A percentile compares a stretch with the other conserved stretches of the same genome.
Conservation (phyloP, 53 echinoderm and acorn worm genomes). For the Patiria pectinifera region DNA sequence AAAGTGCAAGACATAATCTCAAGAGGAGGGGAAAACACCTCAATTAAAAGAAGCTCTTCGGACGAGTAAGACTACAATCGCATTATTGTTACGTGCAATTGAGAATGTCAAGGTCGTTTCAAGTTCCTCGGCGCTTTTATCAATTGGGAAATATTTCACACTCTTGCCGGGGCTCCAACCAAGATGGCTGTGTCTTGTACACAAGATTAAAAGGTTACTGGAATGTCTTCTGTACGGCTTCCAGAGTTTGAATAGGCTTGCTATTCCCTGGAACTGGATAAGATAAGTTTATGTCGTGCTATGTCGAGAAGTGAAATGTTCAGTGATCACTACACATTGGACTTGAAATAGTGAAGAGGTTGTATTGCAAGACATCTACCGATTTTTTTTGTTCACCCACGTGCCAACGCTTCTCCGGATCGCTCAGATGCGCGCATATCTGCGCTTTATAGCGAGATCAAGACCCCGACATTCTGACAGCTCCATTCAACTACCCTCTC, state of each 20-base stretch:
- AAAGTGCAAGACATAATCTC: too few relatives aligned
- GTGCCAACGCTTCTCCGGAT: neutral
- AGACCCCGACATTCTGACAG: conserved; percentile 37
- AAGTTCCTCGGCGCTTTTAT: neutral
- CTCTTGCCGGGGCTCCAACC: neutral
- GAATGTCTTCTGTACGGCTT: too few relatives aligned
- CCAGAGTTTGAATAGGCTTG: too few relatives aligned
- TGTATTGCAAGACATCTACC: neutral
- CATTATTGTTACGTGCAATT: neutral
- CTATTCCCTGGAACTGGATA: too few relatives aligned
- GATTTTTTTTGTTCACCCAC: neutral
- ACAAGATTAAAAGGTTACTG: neutral
- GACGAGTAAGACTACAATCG: neutral
- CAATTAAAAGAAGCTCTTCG: too few relatives aligned
- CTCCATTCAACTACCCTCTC: neutral
- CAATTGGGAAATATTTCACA: neutral
- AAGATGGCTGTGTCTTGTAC: neutral
- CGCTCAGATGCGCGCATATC: neutral
- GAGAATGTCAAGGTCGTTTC: neutral
- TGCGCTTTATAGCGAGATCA: neutral
- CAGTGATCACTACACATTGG: too few relatives aligned
- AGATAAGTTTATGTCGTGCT: too few relatives aligned
- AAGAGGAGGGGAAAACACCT: too few relatives aligned
- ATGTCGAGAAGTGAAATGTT: too few relatives aligned
- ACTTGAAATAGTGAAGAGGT: too few relatives aligned